Evolutionary conservation across 2,888 invertebrate genomes (phyloP).

Genomic region (Chrysodeixis includens): DNA sequence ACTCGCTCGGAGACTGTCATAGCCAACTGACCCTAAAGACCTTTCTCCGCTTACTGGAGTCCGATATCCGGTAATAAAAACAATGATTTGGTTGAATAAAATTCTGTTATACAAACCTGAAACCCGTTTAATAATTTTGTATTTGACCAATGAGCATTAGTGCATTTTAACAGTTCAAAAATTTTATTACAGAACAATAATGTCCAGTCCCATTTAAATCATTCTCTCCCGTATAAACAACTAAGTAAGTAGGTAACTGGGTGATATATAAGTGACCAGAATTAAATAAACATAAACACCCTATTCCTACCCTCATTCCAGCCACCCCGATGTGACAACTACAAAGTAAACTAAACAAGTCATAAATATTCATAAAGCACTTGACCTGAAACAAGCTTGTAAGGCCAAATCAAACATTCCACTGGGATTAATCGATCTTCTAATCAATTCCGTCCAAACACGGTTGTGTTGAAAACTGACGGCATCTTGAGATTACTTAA

Average conservation of each 20-base stretch:
- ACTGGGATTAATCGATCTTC: conserved; percentile 51
- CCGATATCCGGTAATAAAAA: too few relatives aligned
- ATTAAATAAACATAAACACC: neutral
- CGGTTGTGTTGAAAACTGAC: conserved; percentile 54
- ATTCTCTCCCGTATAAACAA: too few relatives aligned
- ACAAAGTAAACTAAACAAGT: conserved; percentile 21
- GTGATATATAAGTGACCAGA: neutral
- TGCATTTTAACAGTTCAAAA: too few relatives aligned
- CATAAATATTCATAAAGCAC: conserved; percentile 49
- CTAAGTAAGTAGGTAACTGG: too few relatives aligned
- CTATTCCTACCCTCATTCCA: neutral
- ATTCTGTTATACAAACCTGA: neutral
- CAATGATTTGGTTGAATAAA: neutral
- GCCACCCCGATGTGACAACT: neutral
- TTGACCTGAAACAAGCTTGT: conserved; percentile 36
- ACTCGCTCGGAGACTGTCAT: neutral
- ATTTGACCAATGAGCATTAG: too few relatives aligned
- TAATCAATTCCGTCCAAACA: conserved; percentile 58
- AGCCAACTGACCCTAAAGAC: neutral
- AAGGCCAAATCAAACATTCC: conserved; percentile 47
- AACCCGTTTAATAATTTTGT: too few relatives aligned
- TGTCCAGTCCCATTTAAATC: too few relatives aligned
- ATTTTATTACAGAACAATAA: too few relatives aligned
- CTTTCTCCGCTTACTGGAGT: neutral
- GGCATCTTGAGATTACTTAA: conserved; percentile 60